Conservation (phyloP, 2,113 vertebrate species). For the Machaerirhynchus nigripectus region DNA sequence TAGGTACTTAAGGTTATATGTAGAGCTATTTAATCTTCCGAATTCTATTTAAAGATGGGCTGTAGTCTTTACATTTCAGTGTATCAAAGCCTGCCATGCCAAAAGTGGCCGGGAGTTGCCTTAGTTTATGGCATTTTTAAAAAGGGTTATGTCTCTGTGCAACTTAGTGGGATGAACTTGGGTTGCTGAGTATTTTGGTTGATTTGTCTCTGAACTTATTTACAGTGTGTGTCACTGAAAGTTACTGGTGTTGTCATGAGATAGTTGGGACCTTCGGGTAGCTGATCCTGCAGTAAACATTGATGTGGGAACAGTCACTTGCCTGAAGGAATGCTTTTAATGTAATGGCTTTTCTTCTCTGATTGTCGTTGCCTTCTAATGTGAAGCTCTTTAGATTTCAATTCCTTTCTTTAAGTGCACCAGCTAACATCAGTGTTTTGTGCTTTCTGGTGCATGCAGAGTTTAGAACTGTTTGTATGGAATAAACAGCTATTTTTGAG, state of each 20-base stretch:
- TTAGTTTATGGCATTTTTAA: not conserved
- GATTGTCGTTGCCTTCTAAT: not conserved
- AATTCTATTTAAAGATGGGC: not conserved
- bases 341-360: not conserved
- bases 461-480: not conserved
- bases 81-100: not conserved
- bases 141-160: not conserved
- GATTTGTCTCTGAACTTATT: not conserved
- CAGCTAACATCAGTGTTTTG: not conserved
- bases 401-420: not conserved
- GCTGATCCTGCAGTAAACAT: not conserved
- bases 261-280: not conserved
- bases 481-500: not conserved
- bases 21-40: not conserved
- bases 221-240: not conserved
- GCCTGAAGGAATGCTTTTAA: not conserved
- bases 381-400: not conserved
- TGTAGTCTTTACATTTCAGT: not conserved
- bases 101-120: not conserved
- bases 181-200: not conserved
- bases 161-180: not conserved
- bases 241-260: not conserved
- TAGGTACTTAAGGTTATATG: not conserved
- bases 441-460: not conserved
- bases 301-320: fast-evolving